Percentiles rank a stretch among this genome's conserved stretches.
Evolutionary conservation across 1,140 invertebrate species (phyloP).

Genomic region (Paraescarpia echinospica): DNA sequence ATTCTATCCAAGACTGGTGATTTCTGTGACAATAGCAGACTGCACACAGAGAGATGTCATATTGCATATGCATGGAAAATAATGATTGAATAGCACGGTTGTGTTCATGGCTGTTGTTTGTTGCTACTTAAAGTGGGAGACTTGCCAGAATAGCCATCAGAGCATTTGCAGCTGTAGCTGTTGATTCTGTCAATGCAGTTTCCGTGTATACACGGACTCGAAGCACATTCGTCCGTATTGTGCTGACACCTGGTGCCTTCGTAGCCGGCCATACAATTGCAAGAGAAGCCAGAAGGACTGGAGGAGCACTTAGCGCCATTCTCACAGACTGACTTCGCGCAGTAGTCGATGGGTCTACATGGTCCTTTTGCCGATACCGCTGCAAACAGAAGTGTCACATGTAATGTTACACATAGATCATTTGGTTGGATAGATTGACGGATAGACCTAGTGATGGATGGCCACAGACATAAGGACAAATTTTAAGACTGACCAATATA

Average conservation of each 20-base stretch:
- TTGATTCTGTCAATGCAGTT: slow-evolving; percentile 26
- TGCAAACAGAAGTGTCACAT: not conserved
- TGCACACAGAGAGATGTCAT: too few relatives aligned
- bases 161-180: not conserved
- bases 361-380: not conserved
- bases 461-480: not conserved
- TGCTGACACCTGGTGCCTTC: slow-evolving; percentile 31
- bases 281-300: slow-evolving; percentile 9
- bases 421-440: not conserved
- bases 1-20: too few relatives aligned
- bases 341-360: slow-evolving; percentile 70
- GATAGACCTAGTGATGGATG: not conserved
- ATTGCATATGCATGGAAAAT: too few relatives aligned
- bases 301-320: slow-evolving; percentile 19
- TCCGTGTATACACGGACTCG: slow-evolving; percentile 32
- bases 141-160: slow-evolving; percentile 8
- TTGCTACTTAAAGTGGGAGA: not conserved
- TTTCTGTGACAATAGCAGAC: too few relatives aligned
- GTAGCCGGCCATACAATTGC: slow-evolving; percentile 21
- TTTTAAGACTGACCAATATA: not conserved
- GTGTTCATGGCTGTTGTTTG: not conserved
- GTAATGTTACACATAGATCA: not conserved
- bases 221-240: slow-evolving; percentile 33
- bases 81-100: too few relatives aligned
- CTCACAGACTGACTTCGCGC: slow-evolving; percentile 68